A percentile compares a stretch with the other conserved stretches of the same genome.
Conservation (phyloP, 2,797 vertebrate species). For the Basileuterus tristriatus region DNA sequence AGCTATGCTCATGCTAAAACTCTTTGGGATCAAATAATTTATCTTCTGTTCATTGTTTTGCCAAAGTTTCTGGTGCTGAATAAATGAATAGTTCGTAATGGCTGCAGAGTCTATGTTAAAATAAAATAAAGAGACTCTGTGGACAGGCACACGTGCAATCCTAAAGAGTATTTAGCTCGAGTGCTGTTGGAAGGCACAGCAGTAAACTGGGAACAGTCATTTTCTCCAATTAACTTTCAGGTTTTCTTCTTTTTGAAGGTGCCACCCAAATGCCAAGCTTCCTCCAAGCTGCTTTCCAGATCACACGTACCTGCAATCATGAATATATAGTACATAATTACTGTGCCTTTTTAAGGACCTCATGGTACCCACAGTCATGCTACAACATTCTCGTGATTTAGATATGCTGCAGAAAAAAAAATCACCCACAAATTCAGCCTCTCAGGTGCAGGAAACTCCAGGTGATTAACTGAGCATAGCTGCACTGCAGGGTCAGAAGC, state of each 20-base stretch:
- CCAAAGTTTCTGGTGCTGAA: not conserved
- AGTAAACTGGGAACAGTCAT: not conserved
- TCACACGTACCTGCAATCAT: not conserved
- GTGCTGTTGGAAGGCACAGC: not conserved
- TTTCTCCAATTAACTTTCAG: not conserved
- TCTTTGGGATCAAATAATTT: not conserved
- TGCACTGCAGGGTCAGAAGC: not conserved
- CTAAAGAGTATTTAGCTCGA: not conserved
- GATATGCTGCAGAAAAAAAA: not conserved
- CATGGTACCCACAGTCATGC: not conserved
- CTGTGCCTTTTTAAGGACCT: not conserved
- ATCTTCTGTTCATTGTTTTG: not conserved
- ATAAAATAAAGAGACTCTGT: not conserved
- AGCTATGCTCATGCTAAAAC: not conserved
- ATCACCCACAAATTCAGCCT: not conserved
- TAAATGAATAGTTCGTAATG: not conserved
- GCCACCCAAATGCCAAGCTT: not conserved
- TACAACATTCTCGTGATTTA: not conserved
- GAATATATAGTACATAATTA: not conserved
- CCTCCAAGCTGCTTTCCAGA: not conserved
- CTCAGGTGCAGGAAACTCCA: not conserved
- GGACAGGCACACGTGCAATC: not conserved
- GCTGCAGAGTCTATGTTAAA: not conserved
- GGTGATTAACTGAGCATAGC: not conserved
- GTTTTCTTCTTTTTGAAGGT: conserved; percentile 24